phyloP scores from a whole-genome alignment of 2,888 invertebrate species.

The Agapostemon virescens region DNA sequence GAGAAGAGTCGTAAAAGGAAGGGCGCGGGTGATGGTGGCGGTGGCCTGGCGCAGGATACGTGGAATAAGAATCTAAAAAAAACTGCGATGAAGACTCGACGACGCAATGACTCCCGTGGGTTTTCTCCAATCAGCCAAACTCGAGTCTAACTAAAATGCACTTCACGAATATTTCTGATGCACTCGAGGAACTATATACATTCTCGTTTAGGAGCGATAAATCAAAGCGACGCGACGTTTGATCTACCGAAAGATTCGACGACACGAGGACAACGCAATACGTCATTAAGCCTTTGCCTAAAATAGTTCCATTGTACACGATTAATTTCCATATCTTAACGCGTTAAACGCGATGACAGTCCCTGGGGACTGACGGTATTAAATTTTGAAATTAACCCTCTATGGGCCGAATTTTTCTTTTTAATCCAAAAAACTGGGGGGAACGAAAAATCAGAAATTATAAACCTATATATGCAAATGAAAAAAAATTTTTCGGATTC shows the following conservation, averaged over 20 bases:
- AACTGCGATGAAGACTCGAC: conserved; percentile 64
- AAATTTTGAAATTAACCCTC: no score
- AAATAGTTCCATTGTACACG: no score
- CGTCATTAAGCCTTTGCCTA: no score
- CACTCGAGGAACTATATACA: neutral
- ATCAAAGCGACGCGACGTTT: neutral
- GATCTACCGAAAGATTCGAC: neutral
- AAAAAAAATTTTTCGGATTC: no score
- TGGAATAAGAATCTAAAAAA: conserved; percentile 70
- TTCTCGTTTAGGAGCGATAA: neutral
- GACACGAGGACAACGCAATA: neutral
- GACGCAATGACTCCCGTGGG: conserved; percentile 75
- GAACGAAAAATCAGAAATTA: no score
- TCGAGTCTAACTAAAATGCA: conserved; percentile 67
- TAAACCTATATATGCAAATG: no score
- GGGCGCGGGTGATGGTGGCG: neutral
- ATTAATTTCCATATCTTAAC: no score
- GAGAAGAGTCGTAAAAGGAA: neutral
- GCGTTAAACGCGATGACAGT: no score
- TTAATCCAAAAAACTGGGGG: no score
- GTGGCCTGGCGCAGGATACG: conserved; percentile 25
- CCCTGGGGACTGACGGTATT: no score
- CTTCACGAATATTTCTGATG: conserved; percentile 53
- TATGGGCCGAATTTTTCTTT: no score
- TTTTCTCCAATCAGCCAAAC: conserved; percentile 76